A percentile compares a stretch with the other conserved stretches of the same genome.
These are phyloP conservation scores for Poecilia velifera DNA, from an alignment of 2,797 vertebrate species.

Conservation along the genomic window DNA sequence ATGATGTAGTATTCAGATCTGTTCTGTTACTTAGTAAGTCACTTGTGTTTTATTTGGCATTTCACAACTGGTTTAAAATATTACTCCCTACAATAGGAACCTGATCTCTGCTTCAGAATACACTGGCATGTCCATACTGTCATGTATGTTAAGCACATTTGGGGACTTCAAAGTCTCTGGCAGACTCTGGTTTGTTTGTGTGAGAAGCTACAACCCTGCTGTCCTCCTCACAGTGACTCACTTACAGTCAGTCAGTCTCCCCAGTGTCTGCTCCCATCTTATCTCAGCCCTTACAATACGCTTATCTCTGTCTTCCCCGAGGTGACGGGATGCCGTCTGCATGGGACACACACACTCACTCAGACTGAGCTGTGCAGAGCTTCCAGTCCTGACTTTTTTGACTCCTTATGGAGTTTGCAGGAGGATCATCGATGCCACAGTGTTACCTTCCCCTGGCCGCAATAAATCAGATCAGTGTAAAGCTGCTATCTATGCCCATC, in stretches of 20 bases:
- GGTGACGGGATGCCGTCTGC: conserved; percentile 75
- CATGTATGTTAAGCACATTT: neutral
- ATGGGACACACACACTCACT: conserved; percentile 43
- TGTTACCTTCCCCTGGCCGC: conserved; percentile 57
- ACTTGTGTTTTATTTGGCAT: neutral
- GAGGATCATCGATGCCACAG: conserved; percentile 36
- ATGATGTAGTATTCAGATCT: neutral
- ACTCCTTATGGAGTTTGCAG: conserved; percentile 44
- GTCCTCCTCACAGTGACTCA: conserved; percentile 65
- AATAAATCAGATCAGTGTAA: conserved; percentile 68
- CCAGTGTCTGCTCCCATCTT: conserved; percentile 73
- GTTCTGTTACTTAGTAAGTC: neutral
- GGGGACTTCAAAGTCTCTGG: neutral
- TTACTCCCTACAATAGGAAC: neutral
- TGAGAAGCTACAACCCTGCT: conserved; percentile 49
- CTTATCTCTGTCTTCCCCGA: conserved; percentile 75
- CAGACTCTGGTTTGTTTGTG: neutral
- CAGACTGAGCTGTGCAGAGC: conserved; percentile 33
- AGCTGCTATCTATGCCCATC: conserved; percentile 72
- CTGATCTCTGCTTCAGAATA: neutral
- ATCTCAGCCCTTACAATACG: conserved; percentile 73
- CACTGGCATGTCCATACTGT: neutral
- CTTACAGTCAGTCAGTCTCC: conserved; percentile 76
- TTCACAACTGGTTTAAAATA: neutral
- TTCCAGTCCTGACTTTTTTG: conserved; percentile 58